Conservation (phyloP, 2,113 vertebrate genomes). For the Chaetodon auriga region DNA sequence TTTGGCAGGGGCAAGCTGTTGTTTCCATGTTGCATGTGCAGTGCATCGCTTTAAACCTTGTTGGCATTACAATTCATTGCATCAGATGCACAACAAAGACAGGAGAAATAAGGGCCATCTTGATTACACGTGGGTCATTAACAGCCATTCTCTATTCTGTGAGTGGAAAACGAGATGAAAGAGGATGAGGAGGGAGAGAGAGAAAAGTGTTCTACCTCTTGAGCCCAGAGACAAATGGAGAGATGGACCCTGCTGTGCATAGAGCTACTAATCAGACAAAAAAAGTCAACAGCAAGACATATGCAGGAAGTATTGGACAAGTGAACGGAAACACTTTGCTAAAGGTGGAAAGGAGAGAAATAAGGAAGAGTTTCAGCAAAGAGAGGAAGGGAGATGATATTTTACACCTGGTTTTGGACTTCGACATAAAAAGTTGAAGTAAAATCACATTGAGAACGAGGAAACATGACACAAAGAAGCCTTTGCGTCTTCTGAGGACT, state of each 20-base stretch:
- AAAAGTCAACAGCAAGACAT: constrained; percentile 12
- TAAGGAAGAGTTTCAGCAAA: constrained; percentile 7
- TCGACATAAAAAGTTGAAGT: constrained; percentile 44
- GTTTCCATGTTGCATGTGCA: constrained; percentile 42
- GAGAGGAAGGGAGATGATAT: background rate
- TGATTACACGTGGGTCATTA: constrained; percentile 60
- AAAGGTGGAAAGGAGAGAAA: constrained; percentile 3
- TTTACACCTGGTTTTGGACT: constrained; percentile 46
- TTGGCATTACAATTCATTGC: constrained; percentile 68
- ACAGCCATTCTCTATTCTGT: constrained; percentile 29
- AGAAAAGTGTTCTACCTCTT: constrained; percentile 36
- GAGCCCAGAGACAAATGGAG: constrained; percentile 47
- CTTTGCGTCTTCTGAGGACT: constrained; percentile 38
- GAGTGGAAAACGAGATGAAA: constrained; percentile 45
- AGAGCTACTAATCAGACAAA: constrained; percentile 33
- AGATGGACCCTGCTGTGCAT: constrained; percentile 47
- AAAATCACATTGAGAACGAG: constrained; percentile 27
- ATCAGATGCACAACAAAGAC: constrained; percentile 69
- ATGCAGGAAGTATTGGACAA: constrained; percentile 6
- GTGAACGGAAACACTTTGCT: constrained; percentile 37
- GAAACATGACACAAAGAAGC: constrained; percentile 44
- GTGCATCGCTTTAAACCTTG: constrained; percentile 28
- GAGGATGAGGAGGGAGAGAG: constrained; percentile 12
- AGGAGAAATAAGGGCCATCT: constrained; percentile 42
- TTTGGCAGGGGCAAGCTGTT: constrained; percentile 33